A percentile compares a stretch with the other conserved stretches of the same genome.
Evolutionary conservation across 2,113 vertebrate species (phyloP).

Genomic region (Trachemys scripta): DNA sequence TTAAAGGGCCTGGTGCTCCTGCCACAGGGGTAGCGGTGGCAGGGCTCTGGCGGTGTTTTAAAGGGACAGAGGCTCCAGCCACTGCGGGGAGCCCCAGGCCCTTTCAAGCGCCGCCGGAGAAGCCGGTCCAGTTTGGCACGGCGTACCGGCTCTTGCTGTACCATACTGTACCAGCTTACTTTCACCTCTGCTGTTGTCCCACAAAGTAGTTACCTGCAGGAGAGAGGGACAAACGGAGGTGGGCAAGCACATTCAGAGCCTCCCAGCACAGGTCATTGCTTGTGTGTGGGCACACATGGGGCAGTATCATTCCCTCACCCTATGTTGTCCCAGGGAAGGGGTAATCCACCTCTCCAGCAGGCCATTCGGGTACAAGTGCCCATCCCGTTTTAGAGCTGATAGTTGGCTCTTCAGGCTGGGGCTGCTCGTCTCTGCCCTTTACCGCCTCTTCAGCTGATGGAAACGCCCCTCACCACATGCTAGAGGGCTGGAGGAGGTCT

Average conservation of each 20-base stretch:
- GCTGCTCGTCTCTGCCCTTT: neutral
- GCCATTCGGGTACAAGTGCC: neutral
- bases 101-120: too few species aligned
- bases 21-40: too few species aligned
- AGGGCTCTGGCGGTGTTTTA: too few species aligned
- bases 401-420: neutral
- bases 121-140: too few species aligned
- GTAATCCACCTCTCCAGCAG: neutral
- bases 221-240: neutral
- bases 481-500: neutral
- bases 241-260: neutral
- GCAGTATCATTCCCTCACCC: neutral
- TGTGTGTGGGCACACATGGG: neutral
- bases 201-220: neutral
- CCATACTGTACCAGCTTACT: too few species aligned
- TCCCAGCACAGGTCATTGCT: neutral
- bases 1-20: too few species aligned
- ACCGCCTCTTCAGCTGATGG: neutral
- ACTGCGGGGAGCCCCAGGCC: too few species aligned
- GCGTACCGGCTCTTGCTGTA: too few species aligned
- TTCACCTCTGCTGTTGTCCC: neutral
- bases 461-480: neutral
- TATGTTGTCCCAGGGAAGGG: neutral
- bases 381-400: neutral
- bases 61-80: too few species aligned